Evolutionary conservation across 2,888 invertebrate genomes (phyloP).

Genomic region (Limenitis camilla): DNA sequence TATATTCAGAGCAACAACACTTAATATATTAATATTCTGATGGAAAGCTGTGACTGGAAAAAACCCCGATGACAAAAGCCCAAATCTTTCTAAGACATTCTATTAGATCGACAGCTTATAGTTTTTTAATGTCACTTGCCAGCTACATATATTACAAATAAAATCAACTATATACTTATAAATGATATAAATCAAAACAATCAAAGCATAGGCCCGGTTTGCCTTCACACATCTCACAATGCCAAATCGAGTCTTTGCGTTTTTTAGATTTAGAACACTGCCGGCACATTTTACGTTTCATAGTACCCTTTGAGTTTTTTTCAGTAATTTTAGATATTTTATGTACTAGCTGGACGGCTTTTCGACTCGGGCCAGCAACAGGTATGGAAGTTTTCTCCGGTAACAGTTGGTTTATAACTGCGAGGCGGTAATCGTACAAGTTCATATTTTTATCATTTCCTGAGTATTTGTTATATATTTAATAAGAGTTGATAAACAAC

Average conservation of each 20-base stretch:
- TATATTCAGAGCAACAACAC: too few relatives aligned
- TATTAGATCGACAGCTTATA: too few relatives aligned
- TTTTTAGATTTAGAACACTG: constrained; percentile 3
- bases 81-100: too few relatives aligned
- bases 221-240: constrained; percentile 1
- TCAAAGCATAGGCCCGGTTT: constrained; percentile 6
- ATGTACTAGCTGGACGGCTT: not conserved
- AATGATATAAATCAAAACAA: constrained; percentile 5
- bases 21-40: too few relatives aligned
- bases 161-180: too few relatives aligned
- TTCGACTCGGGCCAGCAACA: constrained; percentile 1
- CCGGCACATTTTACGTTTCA: constrained; percentile 8
- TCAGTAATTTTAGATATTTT: constrained; percentile 3
- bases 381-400: constrained; percentile 1
- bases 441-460: constrained; percentile 11
- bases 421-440: constrained; percentile 15
- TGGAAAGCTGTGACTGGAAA: too few relatives aligned
- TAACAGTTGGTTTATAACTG: constrained; percentile 2
- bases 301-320: constrained; percentile 1
- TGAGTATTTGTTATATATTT: constrained; percentile 16
- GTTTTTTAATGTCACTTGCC: too few relatives aligned
- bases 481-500: constrained; percentile 15
- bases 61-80: too few relatives aligned
- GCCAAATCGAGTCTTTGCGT: constrained; percentile 1
- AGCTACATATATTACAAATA: too few relatives aligned